These are phyloP conservation scores for Sebastes hubbsi DNA, from an alignment of 2,797 vertebrate species.

Conservation along the genomic window DNA sequence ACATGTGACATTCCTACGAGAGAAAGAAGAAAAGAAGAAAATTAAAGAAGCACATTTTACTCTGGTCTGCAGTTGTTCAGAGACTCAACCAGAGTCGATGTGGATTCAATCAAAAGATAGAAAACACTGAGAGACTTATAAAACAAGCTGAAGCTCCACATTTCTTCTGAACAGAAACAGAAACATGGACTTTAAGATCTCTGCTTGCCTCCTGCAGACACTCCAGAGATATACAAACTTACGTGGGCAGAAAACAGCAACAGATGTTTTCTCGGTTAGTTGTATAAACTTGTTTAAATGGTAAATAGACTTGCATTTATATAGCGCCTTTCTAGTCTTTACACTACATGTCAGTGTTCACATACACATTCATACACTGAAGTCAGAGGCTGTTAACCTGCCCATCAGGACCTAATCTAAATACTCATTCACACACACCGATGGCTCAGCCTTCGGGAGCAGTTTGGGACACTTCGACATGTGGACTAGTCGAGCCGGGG, in stretches of 20 bases:
- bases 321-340: too few relatives aligned
- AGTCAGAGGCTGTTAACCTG: too few relatives aligned
- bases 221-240: not conserved
- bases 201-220: not conserved
- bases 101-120: not conserved
- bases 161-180: not conserved
- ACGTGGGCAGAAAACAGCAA: not conserved
- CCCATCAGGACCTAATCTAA: too few relatives aligned
- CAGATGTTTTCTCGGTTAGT: not conserved
- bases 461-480: too few relatives aligned
- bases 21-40: constrained; percentile 3
- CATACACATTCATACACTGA: too few relatives aligned
- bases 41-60: not conserved
- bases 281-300: not conserved
- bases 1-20: constrained; percentile 67
- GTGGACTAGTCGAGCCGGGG: too few relatives aligned
- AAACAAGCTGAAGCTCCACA: not conserved
- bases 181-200: not conserved
- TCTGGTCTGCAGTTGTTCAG: not conserved
- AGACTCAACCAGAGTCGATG: not conserved
- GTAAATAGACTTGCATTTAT: too few relatives aligned
- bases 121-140: not conserved
- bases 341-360: too few relatives aligned
- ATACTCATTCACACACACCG: too few relatives aligned
- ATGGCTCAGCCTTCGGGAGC: too few relatives aligned